Evolutionary conservation across 2,797 vertebrate genomes (phyloP).

Genomic region (Pipistrellus kuhlii): DNA sequence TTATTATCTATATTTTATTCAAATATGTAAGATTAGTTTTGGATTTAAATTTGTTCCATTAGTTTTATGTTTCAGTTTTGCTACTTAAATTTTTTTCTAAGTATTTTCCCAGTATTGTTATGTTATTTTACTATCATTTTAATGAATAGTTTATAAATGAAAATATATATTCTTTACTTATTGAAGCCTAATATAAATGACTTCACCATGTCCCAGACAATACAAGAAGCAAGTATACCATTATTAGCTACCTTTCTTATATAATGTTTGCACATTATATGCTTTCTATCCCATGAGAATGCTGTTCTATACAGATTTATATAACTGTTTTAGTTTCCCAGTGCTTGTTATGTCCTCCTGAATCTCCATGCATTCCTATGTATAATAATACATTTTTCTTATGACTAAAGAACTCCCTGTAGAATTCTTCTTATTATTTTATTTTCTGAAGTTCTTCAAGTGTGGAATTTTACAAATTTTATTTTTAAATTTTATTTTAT

Average conservation of each 20-base stretch:
- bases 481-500: neutral
- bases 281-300: neutral
- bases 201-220: neutral
- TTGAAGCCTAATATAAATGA: neutral
- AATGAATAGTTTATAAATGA: neutral
- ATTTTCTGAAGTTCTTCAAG: neutral
- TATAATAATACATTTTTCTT: neutral
- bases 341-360: neutral
- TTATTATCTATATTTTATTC: neutral
- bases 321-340: neutral
- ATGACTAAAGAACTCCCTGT: neutral
- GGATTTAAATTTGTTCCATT: neutral
- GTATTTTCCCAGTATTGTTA: neutral
- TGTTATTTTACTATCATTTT: neutral
- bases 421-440: neutral
- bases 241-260: neutral
- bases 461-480: neutral
- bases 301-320: neutral
- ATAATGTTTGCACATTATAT: neutral
- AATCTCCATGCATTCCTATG: neutral
- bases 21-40: neutral
- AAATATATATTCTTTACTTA: neutral
- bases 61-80: neutral
- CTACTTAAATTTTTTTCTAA: neutral
- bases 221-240: neutral